phyloP scores from a whole-genome alignment of 23 tunicate species.

The Clavelina lepadiformis region DNA sequence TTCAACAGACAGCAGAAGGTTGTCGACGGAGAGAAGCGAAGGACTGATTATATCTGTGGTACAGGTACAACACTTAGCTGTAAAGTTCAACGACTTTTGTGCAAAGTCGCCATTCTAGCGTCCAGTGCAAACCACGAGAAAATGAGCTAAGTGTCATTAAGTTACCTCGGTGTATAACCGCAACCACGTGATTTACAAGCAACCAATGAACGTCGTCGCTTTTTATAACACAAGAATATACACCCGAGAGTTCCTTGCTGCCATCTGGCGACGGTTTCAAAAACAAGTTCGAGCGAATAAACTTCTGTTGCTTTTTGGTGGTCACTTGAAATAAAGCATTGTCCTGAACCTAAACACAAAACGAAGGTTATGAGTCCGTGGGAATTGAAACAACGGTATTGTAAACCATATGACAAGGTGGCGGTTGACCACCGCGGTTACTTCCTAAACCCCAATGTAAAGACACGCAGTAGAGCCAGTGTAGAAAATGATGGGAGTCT shows the following conservation, averaged over 20 bases:
- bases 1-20: too few species aligned
- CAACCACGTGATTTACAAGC: slow-evolving; percentile 39
- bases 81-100: too few species aligned
- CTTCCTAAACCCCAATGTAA: neutral
- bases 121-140: too few species aligned
- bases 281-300: slow-evolving; percentile 12
- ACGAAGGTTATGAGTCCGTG: neutral
- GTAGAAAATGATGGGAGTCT: too few species aligned
- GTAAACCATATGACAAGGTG: too few species aligned
- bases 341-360: slow-evolving; percentile 8
- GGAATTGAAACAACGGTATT: too few species aligned
- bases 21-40: too few species aligned
- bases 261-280: slow-evolving; percentile 19
- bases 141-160: too few species aligned
- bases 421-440: neutral
- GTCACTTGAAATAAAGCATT: slow-evolving; percentile 2
- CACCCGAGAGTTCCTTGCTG: slow-evolving; percentile 42
- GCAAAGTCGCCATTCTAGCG: too few species aligned
- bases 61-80: too few species aligned
- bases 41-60: too few species aligned
- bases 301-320: neutral
- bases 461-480: too few species aligned
- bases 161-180: slow-evolving; percentile 21
- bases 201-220: slow-evolving; percentile 17
- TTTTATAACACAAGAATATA: slow-evolving; percentile 31